Evolutionary conservation across 2,797 vertebrate genomes (phyloP).

Genomic region (Amniataba percoides): DNA sequence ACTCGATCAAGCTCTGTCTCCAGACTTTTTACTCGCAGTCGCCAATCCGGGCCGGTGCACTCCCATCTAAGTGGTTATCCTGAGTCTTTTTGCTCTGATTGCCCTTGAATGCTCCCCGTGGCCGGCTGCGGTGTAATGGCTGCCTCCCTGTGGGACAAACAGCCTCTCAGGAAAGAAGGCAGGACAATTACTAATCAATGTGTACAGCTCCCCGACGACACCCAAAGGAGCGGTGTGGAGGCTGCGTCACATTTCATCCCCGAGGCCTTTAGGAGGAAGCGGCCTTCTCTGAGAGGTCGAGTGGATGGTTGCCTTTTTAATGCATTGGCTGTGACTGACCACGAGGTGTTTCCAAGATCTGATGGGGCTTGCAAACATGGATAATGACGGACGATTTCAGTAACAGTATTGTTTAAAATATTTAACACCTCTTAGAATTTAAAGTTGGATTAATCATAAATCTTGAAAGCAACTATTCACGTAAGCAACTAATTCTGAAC

Average conservation of each 20-base stretch:
- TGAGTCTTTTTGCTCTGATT: constrained; percentile 71
- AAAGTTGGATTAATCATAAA: neutral
- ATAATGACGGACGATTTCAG: neutral
- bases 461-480: neutral
- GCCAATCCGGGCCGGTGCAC: constrained; percentile 43
- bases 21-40: constrained; percentile 42
- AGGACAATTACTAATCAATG: constrained; percentile 78
- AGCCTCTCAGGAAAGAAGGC: constrained; percentile 62
- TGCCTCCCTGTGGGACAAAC: constrained; percentile 68
- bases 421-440: neutral
- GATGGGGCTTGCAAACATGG: neutral
- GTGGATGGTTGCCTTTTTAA: constrained; percentile 42
- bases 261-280: constrained; percentile 33
- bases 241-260: constrained; percentile 63
- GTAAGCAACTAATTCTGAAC: constrained; percentile 7
- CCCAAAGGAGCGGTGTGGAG: constrained; percentile 54
- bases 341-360: constrained; percentile 16
- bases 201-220: constrained; percentile 58
- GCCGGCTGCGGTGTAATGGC: constrained; percentile 68
- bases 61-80: constrained; percentile 62
- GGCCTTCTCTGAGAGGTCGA: constrained; percentile 37
- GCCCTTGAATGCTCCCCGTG: constrained; percentile 73
- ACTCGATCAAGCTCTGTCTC: constrained; percentile 8
- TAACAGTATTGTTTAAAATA: neutral
- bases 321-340: constrained; percentile 48